Evolutionary conservation across 2,797 vertebrate genomes (phyloP).

Genomic region (Trematomus bernacchii): DNA sequence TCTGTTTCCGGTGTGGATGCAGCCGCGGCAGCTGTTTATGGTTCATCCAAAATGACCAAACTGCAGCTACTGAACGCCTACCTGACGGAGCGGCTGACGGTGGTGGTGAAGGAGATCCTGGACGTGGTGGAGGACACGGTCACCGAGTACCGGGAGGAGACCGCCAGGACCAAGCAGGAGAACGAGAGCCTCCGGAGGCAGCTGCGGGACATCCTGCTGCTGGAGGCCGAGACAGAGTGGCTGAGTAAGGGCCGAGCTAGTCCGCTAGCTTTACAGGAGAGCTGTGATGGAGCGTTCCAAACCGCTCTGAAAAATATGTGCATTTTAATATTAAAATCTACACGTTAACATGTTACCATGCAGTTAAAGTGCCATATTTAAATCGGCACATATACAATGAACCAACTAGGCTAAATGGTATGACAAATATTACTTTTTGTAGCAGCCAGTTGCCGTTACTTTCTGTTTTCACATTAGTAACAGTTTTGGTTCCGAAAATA

Average conservation of each 20-base stretch:
- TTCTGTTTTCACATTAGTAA: not conserved
- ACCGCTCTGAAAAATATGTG: rapidly evolving
- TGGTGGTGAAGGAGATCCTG: conserved; percentile 82
- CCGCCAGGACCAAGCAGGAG: conserved; percentile 76
- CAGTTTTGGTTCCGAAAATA: not conserved
- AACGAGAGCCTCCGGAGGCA: conserved; percentile 83
- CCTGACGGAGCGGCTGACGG: conserved; percentile 83
- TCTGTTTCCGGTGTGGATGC: conserved; percentile 47
- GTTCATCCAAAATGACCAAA: conserved; percentile 75
- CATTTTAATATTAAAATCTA: rapidly evolving
- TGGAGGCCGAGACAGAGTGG: conserved; percentile 76
- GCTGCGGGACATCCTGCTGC: conserved; percentile 82
- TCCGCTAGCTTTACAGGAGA: conserved; percentile 1
- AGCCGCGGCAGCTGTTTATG: conserved; percentile 34
- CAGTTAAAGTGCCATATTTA: rapidly evolving
- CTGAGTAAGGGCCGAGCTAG: conserved; percentile 66
- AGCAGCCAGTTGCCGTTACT: not conserved
- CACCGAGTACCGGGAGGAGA: conserved; percentile 84
- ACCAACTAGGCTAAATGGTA: rapidly evolving
- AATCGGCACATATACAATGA: not conserved
- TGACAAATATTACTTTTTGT: not conserved
- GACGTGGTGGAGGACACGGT: conserved; percentile 85
- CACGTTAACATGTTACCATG: rapidly evolving
- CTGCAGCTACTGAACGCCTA: conserved; percentile 80
- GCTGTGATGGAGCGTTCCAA: not conserved